phyloP scores from a whole-genome alignment of 2,888 invertebrate genomes.

The Gymnoscelis rufifasciata region DNA sequence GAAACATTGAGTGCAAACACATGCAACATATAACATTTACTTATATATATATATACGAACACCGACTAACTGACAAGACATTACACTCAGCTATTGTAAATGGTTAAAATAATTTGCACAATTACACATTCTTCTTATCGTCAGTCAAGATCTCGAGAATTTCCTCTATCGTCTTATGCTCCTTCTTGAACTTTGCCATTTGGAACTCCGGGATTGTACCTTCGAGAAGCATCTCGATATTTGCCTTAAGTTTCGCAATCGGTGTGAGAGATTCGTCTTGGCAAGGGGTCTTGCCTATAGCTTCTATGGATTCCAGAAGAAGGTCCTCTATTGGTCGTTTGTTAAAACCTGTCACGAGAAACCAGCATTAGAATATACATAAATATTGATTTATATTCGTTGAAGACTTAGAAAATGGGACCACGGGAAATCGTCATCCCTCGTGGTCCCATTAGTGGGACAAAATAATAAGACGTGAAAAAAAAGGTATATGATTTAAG shows the following conservation, averaged over 20 bases:
- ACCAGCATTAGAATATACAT: slow-evolving; percentile 18
- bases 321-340: slow-evolving; percentile 89
- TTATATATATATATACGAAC: no score
- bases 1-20: no score
- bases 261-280: slow-evolving; percentile 77
- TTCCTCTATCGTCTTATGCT: slow-evolving; percentile 88
- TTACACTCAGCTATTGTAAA: background rate
- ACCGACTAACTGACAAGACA: no score
- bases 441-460: no score
- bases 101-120: slow-evolving; percentile 5
- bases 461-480: no score
- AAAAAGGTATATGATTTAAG: no score
- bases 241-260: slow-evolving; percentile 83
- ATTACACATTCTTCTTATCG: slow-evolving; percentile 47
- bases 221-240: slow-evolving; percentile 87
- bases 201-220: slow-evolving; percentile 89
- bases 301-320: slow-evolving; percentile 85
- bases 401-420: no score
- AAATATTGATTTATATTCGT: no score
- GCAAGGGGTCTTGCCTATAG: slow-evolving; percentile 84
- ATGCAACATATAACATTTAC: no score
- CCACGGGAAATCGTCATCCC: no score
- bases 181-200: slow-evolving; percentile 86
- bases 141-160: slow-evolving; percentile 86
- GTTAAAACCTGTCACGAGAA: slow-evolving; percentile 73